Evolutionary conservation across 23 tunicate genomes (phyloP).

Genomic region (Styela plicata): DNA sequence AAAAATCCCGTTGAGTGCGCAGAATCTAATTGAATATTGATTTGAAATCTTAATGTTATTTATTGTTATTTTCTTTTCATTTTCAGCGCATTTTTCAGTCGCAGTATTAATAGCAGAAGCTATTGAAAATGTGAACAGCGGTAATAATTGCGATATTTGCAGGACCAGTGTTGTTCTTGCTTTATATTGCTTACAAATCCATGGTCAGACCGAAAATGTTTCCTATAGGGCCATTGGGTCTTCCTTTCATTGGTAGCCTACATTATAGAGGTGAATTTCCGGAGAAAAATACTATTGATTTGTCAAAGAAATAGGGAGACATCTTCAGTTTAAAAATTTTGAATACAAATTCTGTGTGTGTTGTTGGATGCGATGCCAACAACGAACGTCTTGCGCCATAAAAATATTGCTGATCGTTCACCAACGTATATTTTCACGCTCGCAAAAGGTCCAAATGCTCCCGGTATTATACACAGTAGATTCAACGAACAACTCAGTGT

Average conservation of each 20-base stretch:
- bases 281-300: not conserved
- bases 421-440: not conserved
- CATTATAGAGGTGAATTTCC: not conserved
- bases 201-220: not conserved
- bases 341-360: not conserved
- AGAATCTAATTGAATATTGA: too few species aligned
- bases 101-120: too few species aligned
- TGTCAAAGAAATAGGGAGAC: conserved; percentile 1
- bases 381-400: not conserved
- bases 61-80: too few species aligned
- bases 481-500: not conserved
- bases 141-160: not conserved
- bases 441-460: not conserved
- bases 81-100: too few species aligned
- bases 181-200: not conserved
- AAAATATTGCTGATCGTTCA: not conserved
- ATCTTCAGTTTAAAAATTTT: conserved; percentile 2
- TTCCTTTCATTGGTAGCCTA: not conserved
- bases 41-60: too few species aligned
- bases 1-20: too few species aligned
- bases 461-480: not conserved
- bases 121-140: not conserved
- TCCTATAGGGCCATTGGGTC: not conserved
- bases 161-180: not conserved
- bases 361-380: conserved; percentile 4